A percentile compares a stretch with the other conserved stretches of the same genome.
phyloP scores from a whole-genome alignment of 2,113 vertebrate species.

The Chauna torquata region DNA sequence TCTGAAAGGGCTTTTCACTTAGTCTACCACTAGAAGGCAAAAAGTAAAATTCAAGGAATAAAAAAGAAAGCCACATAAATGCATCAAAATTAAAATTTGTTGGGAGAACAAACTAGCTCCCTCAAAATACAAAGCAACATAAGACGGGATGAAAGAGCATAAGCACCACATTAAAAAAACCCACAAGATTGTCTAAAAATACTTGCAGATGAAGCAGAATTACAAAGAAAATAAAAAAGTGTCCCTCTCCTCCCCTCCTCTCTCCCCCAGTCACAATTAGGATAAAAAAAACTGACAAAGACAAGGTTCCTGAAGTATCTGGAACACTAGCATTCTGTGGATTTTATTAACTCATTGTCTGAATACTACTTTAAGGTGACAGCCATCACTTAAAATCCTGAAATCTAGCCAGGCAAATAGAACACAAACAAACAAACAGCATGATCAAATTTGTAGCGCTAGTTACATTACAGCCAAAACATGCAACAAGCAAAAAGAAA shows the following conservation, averaged over 20 bases:
- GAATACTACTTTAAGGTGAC: not conserved
- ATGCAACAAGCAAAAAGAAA: not conserved
- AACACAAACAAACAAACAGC: not conserved
- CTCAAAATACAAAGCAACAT: not conserved
- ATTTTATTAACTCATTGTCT: not conserved
- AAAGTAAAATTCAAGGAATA: not conserved
- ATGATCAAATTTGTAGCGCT: not conserved
- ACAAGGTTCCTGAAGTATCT: not conserved
- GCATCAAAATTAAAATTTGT: not conserved
- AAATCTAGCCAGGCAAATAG: not conserved
- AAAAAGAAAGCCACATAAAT: not conserved
- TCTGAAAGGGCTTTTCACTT: not conserved
- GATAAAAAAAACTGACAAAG: not conserved
- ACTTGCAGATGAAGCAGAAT: not conserved
- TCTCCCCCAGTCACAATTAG: not conserved
- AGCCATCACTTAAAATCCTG: not conserved
- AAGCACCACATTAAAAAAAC: not conserved
- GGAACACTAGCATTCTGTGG: not conserved
- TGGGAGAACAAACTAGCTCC: not conserved
- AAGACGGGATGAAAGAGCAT: not conserved
- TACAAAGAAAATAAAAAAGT: not conserved
- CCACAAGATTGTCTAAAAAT: not conserved
- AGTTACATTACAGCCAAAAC: not conserved
- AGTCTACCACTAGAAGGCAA: not conserved
- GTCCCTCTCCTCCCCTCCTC: not conserved